Evolutionary conservation across 2,113 vertebrate species (phyloP).

Genomic region (Hippopotamus amphibius): DNA sequence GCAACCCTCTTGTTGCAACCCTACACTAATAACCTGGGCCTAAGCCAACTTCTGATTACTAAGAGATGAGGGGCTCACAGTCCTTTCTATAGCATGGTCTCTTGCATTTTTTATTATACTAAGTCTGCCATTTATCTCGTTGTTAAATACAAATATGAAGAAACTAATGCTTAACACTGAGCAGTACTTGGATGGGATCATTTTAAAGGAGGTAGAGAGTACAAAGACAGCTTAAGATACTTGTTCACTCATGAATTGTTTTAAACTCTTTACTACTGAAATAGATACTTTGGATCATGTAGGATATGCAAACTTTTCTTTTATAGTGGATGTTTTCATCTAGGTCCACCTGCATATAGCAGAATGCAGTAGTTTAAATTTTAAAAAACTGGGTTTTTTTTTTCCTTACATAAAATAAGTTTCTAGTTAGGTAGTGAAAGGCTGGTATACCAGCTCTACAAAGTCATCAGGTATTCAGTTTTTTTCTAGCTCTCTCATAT

Average conservation of each 20-base stretch:
- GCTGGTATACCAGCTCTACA: neutral
- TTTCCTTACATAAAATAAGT: neutral
- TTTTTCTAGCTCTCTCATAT: neutral
- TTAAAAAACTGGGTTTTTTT: neutral
- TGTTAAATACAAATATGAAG: neutral
- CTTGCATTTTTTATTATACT: constrained; percentile 17
- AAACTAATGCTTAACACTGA: neutral
- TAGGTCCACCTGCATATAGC: neutral
- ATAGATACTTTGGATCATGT: neutral
- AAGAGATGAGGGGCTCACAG: neutral
- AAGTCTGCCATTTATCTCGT: neutral
- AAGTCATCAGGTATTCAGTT: neutral
- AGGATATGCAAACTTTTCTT: neutral
- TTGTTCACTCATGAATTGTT: neutral
- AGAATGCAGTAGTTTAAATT: neutral
- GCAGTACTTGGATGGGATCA: neutral
- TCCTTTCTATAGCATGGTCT: neutral
- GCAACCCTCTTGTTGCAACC: neutral
- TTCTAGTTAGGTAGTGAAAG: neutral
- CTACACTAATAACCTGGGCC: neutral
- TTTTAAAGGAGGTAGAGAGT: neutral
- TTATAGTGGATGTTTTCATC: neutral
- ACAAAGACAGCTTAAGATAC: neutral
- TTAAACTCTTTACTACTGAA: neutral
- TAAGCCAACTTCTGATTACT: constrained; percentile 24